Evolutionary conservation across 2,113 vertebrate genomes (phyloP).

Genomic region (Leptobrachium leishanense): DNA sequence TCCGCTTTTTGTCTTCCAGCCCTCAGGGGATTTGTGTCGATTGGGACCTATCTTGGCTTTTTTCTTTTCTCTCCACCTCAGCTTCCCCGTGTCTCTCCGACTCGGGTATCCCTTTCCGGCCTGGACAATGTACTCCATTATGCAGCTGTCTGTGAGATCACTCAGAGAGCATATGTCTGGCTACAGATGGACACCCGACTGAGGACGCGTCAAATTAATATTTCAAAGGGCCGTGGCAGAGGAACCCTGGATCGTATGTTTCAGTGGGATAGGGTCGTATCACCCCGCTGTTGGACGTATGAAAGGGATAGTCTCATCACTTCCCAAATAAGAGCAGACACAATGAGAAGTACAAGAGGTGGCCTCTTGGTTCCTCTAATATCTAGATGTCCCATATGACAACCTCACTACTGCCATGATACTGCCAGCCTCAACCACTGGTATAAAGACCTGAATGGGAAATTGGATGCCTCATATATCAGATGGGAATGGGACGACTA

Average conservation of each 20-base stretch:
- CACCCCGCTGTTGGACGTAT: no score
- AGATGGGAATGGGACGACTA: no score
- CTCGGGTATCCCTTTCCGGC: conserved; percentile 32
- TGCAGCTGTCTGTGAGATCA: conserved; percentile 30
- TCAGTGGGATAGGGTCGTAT: no score
- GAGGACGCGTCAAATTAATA: conserved; percentile 26
- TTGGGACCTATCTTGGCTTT: neutral
- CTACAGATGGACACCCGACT: conserved; percentile 35
- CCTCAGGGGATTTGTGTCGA: neutral
- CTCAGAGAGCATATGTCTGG: conserved; percentile 7
- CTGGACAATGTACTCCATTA: conserved; percentile 26
- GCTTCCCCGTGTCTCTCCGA: neutral
- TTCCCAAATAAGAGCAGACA: no score
- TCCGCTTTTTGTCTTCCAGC: neutral
- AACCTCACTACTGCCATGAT: no score
- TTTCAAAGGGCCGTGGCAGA: conserved; percentile 20
- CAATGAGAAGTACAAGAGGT: no score
- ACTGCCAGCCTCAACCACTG: no score
- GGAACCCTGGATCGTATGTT: neutral
- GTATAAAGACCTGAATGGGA: no score
- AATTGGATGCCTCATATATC: no score
- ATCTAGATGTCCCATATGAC: no score
- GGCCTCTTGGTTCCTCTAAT: no score
- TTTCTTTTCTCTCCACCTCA: neutral
- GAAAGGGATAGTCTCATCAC: no score